These are phyloP conservation scores for Ophiodon elongatus DNA, from an alignment of 2,113 vertebrate genomes.

Conservation along the genomic window DNA sequence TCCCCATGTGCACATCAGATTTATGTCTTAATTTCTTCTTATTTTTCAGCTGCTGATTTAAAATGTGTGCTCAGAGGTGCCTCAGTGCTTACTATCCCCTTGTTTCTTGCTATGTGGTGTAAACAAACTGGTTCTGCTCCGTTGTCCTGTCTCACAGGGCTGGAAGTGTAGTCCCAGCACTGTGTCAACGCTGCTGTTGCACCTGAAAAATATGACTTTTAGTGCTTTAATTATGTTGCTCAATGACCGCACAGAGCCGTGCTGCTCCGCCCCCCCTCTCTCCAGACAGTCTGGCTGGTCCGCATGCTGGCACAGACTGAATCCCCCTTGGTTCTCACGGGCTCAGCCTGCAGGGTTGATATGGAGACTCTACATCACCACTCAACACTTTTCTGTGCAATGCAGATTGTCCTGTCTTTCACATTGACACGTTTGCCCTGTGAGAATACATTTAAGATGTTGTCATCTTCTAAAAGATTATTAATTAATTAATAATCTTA, in stretches of 20 bases:
- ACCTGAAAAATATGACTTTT: conserved; percentile 51
- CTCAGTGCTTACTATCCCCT: conserved; percentile 10
- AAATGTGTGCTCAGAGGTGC: conserved; percentile 36
- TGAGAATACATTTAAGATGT: conserved; percentile 1
- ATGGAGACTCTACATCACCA: conserved; percentile 9
- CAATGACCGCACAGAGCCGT: background rate
- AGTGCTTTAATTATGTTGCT: conserved; percentile 47
- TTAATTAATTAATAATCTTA: no score
- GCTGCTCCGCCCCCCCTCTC: no score
- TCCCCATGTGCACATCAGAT: conserved; percentile 41
- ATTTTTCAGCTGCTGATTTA: conserved; percentile 39
- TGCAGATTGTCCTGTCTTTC: conserved; percentile 31
- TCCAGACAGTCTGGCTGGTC: conserved; percentile 32
- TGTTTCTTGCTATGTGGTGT: conserved; percentile 16
- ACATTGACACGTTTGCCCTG: conserved; percentile 10
- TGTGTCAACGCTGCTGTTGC: background rate
- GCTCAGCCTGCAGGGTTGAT: conserved; percentile 21
- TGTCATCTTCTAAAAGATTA: conserved; percentile 34
- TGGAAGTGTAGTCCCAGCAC: background rate
- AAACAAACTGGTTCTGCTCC: conserved; percentile 36
- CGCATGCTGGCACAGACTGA: conserved; percentile 12
- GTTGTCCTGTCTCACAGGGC: conserved; percentile 35
- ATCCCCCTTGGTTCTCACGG: conserved; percentile 9
- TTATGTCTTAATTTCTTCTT: conserved; percentile 59
- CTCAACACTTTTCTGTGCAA: conserved; percentile 26